These are phyloP conservation scores for Timema cristinae DNA, from an alignment of 2,888 invertebrate species.

Conservation along the genomic window DNA sequence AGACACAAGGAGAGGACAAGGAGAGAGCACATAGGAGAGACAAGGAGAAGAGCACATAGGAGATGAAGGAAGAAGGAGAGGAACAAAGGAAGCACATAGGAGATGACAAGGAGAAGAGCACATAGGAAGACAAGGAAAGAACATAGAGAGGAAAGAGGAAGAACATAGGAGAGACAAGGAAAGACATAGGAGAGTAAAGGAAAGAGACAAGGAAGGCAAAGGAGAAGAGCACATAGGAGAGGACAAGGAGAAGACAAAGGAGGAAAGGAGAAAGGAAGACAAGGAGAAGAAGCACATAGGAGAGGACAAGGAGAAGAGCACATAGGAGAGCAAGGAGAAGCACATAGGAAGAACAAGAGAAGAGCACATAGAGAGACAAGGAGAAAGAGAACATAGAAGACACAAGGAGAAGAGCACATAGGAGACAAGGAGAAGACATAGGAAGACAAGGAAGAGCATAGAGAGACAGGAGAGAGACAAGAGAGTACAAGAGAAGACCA, in stretches of 20 bases:
- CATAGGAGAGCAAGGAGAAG: background rate
- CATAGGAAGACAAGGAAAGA: background rate
- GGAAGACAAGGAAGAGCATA: background rate
- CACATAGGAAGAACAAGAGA: background rate
- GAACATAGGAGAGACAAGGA: background rate
- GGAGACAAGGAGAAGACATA: background rate
- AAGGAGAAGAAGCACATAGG: background rate
- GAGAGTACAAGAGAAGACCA: constrained; percentile 14
- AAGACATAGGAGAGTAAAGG: background rate
- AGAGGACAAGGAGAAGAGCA: background rate
- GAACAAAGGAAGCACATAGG: background rate
- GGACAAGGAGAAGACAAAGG: background rate
- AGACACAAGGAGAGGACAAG: background rate
- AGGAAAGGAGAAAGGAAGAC: background rate
- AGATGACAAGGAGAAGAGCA: background rate
- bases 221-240: background rate
- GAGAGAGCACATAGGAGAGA: no score
- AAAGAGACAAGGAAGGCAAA: background rate
- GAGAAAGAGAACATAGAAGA: background rate
- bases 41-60: background rate
- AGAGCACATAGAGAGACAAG: background rate
- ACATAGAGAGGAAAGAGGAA: background rate
- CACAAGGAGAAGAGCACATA: background rate
- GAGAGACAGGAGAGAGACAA: background rate
- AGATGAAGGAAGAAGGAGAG: background rate